These are phyloP conservation scores for Archilochus colubris DNA, from an alignment of 2,113 vertebrate genomes.

Conservation along the genomic window DNA sequence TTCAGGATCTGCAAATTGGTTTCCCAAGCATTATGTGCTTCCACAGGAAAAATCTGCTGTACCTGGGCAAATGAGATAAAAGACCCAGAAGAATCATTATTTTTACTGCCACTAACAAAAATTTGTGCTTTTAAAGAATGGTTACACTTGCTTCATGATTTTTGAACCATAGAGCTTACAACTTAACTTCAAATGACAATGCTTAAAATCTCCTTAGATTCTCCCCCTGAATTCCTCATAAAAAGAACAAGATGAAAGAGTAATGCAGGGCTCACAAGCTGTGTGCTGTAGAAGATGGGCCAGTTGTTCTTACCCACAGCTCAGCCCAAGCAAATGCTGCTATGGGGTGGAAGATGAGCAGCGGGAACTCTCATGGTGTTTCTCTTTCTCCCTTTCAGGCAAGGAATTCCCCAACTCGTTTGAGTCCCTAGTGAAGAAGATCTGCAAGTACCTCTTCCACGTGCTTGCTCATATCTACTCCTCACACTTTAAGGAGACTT, in stretches of 20 bases:
- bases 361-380: not conserved
- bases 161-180: not conserved
- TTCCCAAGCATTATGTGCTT: not conserved
- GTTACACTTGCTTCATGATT: not conserved
- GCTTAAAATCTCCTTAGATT: not conserved
- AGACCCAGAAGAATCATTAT: not conserved
- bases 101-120: not conserved
- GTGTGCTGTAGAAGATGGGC: not conserved
- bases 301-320: not conserved
- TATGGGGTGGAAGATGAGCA: not conserved
- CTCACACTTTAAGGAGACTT: conserved; percentile 96
- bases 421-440: conserved; percentile 96
- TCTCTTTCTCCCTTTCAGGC: conserved; percentile 76
- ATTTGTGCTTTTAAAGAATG: not conserved
- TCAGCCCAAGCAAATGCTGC: not conserved
- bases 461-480: conserved; percentile 99
- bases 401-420: conserved; percentile 97
- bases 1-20: not conserved
- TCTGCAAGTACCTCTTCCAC: conserved; percentile 95
- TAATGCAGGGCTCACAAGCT: not conserved
- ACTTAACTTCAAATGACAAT: not conserved
- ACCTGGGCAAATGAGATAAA: not conserved
- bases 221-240: not conserved
- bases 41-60: not conserved
- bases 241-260: not conserved